Evolutionary conservation across 2,797 vertebrate species (phyloP).

Genomic region (Loriculus beryllinus): DNA sequence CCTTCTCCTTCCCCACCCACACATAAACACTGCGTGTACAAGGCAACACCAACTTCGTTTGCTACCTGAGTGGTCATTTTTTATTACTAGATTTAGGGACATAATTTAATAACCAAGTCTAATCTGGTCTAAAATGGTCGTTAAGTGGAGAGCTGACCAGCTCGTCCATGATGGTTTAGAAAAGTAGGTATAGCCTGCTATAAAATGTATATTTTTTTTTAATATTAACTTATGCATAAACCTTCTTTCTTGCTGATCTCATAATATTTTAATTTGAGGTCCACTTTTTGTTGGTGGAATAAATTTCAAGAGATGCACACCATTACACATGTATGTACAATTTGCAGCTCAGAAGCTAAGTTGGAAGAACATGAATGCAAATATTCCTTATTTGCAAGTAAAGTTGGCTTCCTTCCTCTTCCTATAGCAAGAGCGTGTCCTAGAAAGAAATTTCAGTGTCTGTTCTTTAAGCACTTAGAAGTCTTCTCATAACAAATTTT

Average conservation of each 20-base stretch:
- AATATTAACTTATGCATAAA: neutral
- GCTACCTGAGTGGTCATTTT: neutral
- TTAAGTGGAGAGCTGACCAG: neutral
- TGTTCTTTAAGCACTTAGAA: neutral
- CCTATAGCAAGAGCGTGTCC: neutral
- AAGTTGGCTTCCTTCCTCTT: neutral
- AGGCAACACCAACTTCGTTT: neutral
- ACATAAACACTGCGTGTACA: rapidly evolving
- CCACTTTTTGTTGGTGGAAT: neutral
- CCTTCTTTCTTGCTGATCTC: neutral
- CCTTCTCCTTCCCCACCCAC: neutral
- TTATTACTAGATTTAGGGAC: neutral
- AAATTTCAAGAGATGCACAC: neutral
- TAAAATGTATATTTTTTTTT: neutral
- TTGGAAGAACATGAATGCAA: neutral
- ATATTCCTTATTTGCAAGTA: neutral
- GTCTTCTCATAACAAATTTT: neutral
- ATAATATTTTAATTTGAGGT: neutral
- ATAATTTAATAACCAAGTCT: neutral
- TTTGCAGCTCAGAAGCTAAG: neutral
- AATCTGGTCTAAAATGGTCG: neutral
- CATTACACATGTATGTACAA: neutral
- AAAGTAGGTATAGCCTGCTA: neutral
- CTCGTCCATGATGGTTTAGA: neutral
- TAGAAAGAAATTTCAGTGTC: neutral